Evolutionary conservation across 2,113 vertebrate genomes (phyloP).

Genomic region (Oncorhynchus clarkii): DNA sequence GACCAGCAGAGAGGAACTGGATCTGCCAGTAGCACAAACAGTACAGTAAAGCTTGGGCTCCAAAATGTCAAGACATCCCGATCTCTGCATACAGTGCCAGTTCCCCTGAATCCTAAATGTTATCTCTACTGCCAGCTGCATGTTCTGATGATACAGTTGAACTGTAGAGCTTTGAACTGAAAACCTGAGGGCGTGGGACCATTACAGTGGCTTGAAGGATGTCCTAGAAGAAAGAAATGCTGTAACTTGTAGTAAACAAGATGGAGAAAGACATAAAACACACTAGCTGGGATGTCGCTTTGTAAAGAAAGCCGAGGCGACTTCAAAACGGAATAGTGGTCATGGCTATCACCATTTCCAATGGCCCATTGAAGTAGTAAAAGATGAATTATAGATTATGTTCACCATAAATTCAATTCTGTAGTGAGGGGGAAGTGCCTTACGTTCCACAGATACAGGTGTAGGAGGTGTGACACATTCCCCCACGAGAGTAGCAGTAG

Average conservation of each 20-base stretch:
- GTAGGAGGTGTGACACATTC: constrained; percentile 95
- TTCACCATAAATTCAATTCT: neutral
- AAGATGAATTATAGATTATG: neutral
- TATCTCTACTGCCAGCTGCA: constrained; percentile 58
- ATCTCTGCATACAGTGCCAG: constrained; percentile 48
- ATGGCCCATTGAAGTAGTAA: neutral
- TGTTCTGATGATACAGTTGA: constrained; percentile 52
- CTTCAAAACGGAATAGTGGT: neutral
- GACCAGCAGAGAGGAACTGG: constrained; percentile 14
- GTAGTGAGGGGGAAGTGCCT: constrained; percentile 19
- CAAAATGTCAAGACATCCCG: constrained; percentile 35
- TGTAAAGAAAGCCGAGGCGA: neutral
- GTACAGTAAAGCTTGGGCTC: constrained; percentile 28
- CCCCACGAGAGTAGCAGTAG: constrained; percentile 89
- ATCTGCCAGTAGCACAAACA: constrained; percentile 38
- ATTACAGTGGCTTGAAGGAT: constrained; percentile 24
- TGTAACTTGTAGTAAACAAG: neutral
- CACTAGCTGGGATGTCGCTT: constrained; percentile 1
- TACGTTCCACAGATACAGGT: constrained; percentile 98
- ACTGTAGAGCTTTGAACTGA: constrained; percentile 54
- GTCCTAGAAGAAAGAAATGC: constrained; percentile 29
- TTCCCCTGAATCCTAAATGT: constrained; percentile 52
- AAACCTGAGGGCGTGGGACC: constrained; percentile 47
- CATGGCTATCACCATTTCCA: neutral
- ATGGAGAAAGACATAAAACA: neutral